Evolutionary conservation across 2,888 invertebrate genomes (phyloP).

Genomic region (Conistra vaccinii): DNA sequence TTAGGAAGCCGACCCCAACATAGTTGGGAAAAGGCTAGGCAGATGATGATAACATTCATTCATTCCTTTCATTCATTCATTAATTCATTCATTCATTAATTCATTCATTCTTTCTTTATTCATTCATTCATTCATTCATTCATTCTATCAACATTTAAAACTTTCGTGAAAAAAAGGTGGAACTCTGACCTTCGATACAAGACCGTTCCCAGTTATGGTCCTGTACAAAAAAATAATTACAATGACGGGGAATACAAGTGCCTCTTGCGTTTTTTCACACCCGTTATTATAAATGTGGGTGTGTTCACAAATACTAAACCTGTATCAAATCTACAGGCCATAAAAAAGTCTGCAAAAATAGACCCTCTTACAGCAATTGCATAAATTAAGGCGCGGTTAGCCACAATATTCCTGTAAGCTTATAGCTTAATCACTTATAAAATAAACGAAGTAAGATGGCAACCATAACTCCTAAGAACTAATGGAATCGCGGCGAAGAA

Average conservation of each 20-base stretch:
- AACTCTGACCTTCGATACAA: neutral
- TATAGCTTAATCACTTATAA: neutral
- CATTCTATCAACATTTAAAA: neutral
- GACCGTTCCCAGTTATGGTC: neutral
- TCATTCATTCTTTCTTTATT: too few species aligned
- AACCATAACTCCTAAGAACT: conserved; percentile 40
- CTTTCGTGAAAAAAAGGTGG: neutral
- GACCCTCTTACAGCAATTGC: too few species aligned
- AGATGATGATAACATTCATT: too few species aligned
- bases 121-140: too few species aligned
- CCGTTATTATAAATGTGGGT: too few species aligned
- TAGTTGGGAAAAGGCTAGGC: too few species aligned
- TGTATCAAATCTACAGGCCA: neutral
- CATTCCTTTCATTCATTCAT: too few species aligned
- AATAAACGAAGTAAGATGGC: conserved; percentile 23
- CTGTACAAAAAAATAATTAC: neutral
- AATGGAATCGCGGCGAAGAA: conserved; percentile 34
- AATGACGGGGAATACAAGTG: neutral
- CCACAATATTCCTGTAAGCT: neutral
- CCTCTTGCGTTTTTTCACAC: neutral
- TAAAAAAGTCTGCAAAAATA: neutral
- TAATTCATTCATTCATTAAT: too few species aligned
- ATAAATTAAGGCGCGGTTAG: neutral
- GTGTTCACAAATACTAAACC: too few species aligned
- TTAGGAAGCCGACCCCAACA: too few species aligned